Base-by-base conservation (phyloP, 2,113 vertebrate species). In the Noctilio leporinus region DNA sequence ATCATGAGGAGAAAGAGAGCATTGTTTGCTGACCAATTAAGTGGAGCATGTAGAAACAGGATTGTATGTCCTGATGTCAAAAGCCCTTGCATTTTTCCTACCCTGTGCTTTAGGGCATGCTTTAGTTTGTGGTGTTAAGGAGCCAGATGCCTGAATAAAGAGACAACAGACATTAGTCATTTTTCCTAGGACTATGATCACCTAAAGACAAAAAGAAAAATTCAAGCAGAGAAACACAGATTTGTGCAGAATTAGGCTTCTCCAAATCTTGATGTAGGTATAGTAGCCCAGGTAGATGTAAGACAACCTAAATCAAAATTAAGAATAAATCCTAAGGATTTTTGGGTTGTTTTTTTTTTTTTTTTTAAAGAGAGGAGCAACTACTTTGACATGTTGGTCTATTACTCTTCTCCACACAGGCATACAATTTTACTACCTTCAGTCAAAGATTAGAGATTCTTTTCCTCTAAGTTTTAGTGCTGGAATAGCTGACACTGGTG, bases 11-110 rank as follows among this genome's bases (percentile, higher is more conserved):
- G 91, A 96, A 87, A 93, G 83, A 43, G 35, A 83, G 33, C 38
- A 76, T n/a, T 83, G 91, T 93, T 89, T 94, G 82, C 40, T 53
- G 28, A 40, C 49, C 89, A 93, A 64, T 89, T 86, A 75, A 4
- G 33, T 47, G 20, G 62, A 76, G 16, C 73, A 28, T n/a, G 85
- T 59, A 75, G 7, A 14, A 86, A 86, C 78, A 67, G 55, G 88
- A 88, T 2, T 57, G 35, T 33, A 20, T n/a, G 26, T 70, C 81
- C 80, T 19, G 11, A 64, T 72, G 88, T 73, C 95, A 95, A 97
- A 91, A 91, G 33, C 70, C 30, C 81, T 93, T 59, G 6, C 65
- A 49, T 86, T 90, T 83, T 40, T 86, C 59, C 78, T 16, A 64
- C 40, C 65, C 53, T 70, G 4, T 20, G 28, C 78, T 93, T 10